Evolutionary conservation across 1,140 invertebrate species (phyloP).

Genomic region (Meloidogyne chitwoodi): DNA sequence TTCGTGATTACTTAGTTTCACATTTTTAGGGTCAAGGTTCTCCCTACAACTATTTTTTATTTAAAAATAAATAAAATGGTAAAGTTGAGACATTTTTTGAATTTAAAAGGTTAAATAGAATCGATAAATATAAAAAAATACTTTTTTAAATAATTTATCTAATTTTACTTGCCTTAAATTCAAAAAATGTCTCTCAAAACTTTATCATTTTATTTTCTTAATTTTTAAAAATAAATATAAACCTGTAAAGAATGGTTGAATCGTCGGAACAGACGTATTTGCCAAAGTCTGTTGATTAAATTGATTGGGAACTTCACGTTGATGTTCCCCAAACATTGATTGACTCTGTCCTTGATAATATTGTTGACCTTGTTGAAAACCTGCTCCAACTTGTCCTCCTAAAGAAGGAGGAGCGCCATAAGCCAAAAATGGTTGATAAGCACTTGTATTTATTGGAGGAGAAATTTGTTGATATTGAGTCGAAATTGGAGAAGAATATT

Average conservation of each 20-base stretch:
- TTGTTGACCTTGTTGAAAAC: conserved; percentile 7
- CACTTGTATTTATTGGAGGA: conserved; percentile 34
- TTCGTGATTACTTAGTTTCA: too few relatives aligned
- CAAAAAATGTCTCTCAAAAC: too few relatives aligned
- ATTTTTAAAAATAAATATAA: conserved; percentile 1
- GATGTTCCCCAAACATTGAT: background rate
- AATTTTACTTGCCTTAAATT: too few relatives aligned
- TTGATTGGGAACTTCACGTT: background rate
- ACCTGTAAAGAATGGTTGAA: conserved; percentile 10
- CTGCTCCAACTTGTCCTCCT: background rate
- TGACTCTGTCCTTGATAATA: background rate
- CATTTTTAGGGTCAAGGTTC: too few relatives aligned
- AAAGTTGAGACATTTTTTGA: too few relatives aligned
- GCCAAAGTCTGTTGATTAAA: background rate
- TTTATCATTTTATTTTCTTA: too few relatives aligned
- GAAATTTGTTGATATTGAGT: conserved; percentile 6
- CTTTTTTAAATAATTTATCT: too few relatives aligned
- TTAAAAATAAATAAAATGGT: too few relatives aligned
- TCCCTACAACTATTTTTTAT: too few relatives aligned
- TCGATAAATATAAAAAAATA: too few relatives aligned
- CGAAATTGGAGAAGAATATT: background rate
- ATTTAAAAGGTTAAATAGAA: too few relatives aligned
- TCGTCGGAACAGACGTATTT: background rate
- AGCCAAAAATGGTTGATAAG: conserved; percentile 45
- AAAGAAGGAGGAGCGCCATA: conserved; percentile 42